These are phyloP conservation scores for Phengaris arion DNA, from an alignment of 2,888 invertebrate species.

Conservation along the genomic window DNA sequence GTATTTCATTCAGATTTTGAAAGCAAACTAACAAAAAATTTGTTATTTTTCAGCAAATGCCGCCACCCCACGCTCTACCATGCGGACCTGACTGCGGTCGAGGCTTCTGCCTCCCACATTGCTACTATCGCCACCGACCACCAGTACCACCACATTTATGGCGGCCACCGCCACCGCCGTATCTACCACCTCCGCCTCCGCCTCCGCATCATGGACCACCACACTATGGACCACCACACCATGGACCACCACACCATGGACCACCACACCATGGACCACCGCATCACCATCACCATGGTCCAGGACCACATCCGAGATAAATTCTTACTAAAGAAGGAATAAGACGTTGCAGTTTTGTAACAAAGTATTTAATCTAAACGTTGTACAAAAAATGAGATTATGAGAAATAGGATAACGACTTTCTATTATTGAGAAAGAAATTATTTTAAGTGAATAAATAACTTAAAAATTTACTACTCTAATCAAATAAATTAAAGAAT, in stretches of 20 bases:
- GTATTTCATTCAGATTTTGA: no score
- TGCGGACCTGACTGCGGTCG: conserved; percentile 61
- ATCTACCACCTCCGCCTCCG: conserved; percentile 37
- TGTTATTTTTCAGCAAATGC: conserved; percentile 52
- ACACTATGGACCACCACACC: conserved; percentile 31
- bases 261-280: conserved; percentile 38
- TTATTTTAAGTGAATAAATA: no score
- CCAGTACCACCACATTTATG: conserved; percentile 39
- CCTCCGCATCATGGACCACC: conserved; percentile 39
- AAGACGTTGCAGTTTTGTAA: no score
- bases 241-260: conserved; percentile 36
- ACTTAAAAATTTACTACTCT: no score
- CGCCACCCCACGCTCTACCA: conserved; percentile 56
- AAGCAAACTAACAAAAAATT: no score
- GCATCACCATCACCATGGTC: conserved; percentile 23
- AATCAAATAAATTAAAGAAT: no score
- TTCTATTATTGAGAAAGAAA: conserved; percentile 1
- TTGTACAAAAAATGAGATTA: no score
- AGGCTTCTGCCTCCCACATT: conserved; percentile 55
- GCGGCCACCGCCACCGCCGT: conserved; percentile 40
- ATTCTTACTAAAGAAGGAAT: background rate
- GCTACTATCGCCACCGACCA: conserved; percentile 46
- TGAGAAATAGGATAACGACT: background rate
- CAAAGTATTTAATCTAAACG: no score
- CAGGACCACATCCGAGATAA: conserved; percentile 30